phyloP scores from a whole-genome alignment of 1,140 invertebrate species.

The Listronotus bonariensis region DNA sequence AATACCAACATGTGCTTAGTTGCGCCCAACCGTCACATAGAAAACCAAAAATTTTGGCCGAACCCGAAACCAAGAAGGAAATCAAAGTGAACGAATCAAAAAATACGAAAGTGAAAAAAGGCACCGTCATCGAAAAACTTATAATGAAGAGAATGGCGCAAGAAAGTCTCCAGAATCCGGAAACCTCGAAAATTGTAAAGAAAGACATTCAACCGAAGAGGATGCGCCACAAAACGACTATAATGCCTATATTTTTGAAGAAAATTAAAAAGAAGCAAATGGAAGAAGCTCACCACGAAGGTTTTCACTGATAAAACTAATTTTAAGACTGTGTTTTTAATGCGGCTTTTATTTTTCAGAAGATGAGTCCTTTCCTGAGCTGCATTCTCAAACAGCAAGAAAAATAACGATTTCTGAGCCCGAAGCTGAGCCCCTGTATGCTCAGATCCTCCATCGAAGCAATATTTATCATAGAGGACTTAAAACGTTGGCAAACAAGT shows the following conservation, averaged over 20 bases:
- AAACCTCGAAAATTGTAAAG: constrained; percentile 5
- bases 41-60: constrained; percentile 11
- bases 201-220: constrained; percentile 6
- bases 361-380: background rate
- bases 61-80: background rate
- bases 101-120: constrained; percentile 4
- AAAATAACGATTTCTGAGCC: background rate
- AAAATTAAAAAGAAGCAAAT: constrained; percentile 24
- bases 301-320: background rate
- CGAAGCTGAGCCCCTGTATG: constrained; percentile 1
- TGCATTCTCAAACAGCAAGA: constrained; percentile 3
- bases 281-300: background rate
- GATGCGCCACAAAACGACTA: constrained; percentile 21
- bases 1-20: constrained; percentile 35
- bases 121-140: constrained; percentile 16
- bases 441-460: constrained; percentile 14
- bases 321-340: background rate
- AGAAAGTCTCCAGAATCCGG: background rate
- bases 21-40: constrained; percentile 26
- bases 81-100: background rate
- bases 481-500: background rate
- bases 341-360: background rate
- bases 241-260: constrained; percentile 37
- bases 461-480: background rate
- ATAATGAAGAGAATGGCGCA: constrained; percentile 10